Evolutionary conservation across 2,888 invertebrate species (phyloP).

Genomic region (Oxytorus armatus): DNA sequence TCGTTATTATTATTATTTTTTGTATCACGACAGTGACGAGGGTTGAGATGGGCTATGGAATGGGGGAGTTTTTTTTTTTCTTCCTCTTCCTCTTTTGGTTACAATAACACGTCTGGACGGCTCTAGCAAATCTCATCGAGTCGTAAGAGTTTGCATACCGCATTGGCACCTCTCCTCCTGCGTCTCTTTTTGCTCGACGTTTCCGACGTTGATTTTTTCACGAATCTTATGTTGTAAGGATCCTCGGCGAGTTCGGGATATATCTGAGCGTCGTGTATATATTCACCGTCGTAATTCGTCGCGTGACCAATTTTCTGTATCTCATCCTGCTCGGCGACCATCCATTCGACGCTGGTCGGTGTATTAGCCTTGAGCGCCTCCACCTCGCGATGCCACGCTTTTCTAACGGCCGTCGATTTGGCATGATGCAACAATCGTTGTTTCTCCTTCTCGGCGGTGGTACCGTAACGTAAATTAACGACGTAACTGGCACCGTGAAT

Average conservation of each 20-base stretch:
- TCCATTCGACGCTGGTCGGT: slow-evolving; percentile 93
- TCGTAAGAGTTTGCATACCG: slow-evolving; percentile 85
- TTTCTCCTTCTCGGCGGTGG: slow-evolving; percentile 95
- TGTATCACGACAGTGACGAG: neutral
- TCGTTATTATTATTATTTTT: slow-evolving; percentile 2
- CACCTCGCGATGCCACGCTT: slow-evolving; percentile 97
- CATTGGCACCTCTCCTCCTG: slow-evolving; percentile 87
- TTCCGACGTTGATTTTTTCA: slow-evolving; percentile 92
- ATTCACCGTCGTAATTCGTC: slow-evolving; percentile 95
- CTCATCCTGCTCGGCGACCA: slow-evolving; percentile 94
- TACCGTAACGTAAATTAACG: slow-evolving; percentile 97
- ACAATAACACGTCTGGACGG: slow-evolving; percentile 49
- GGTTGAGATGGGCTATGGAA: slow-evolving; percentile 33
- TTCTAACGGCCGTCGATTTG: slow-evolving; percentile 93
- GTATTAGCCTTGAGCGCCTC: slow-evolving; percentile 92
- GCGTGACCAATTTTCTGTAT: slow-evolving; percentile 93
- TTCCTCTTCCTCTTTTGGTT: slow-evolving; percentile 9
- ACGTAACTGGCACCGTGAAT: slow-evolving; percentile 96
- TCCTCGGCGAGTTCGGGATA: slow-evolving; percentile 98
- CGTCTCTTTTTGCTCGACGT: slow-evolving; percentile 89
- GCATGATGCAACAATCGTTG: slow-evolving; percentile 96
- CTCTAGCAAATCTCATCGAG: slow-evolving; percentile 83
- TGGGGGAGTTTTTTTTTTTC: neutral
- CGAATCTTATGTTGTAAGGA: slow-evolving; percentile 96
- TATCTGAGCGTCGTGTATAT: slow-evolving; percentile 94